A percentile compares a stretch with the other conserved stretches of the same genome.
Conservation (phyloP, 2,113 vertebrate species). For the Takifugu flavidus region DNA sequence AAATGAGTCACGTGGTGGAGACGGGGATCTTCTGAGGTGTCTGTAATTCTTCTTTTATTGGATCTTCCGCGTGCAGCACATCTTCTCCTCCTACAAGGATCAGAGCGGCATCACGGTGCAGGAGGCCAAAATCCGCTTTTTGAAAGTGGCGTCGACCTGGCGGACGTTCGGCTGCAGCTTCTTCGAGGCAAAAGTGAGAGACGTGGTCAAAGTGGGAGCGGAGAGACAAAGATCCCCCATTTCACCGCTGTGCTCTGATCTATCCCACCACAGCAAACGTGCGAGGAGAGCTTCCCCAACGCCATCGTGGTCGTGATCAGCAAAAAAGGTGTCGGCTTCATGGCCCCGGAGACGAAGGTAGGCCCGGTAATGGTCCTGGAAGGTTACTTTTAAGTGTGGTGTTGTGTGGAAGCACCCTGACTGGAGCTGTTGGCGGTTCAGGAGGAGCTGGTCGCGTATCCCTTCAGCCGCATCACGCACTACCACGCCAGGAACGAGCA, state of each 20-base stretch:
- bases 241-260: too few species aligned
- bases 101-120: constrained; percentile 79
- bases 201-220: neutral
- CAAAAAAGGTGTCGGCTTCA: constrained; percentile 85
- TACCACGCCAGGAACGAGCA: constrained; percentile 82
- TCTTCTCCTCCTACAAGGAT: constrained; percentile 78
- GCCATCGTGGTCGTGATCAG: constrained; percentile 83
- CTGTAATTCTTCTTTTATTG: neutral
- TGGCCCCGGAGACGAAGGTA: constrained; percentile 88
- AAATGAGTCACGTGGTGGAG: neutral
- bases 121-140: constrained; percentile 87
- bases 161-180: constrained; percentile 92
- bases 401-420: neutral
- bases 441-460: constrained; percentile 81
- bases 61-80: constrained; percentile 60
- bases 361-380: neutral
- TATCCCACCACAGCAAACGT: constrained; percentile 82
- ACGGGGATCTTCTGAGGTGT: neutral
- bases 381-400: neutral
- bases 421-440: constrained; percentile 48
- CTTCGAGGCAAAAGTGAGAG: constrained; percentile 89
- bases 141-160: constrained; percentile 81
- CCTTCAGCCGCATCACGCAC: constrained; percentile 85
- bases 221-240: too few species aligned
- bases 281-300: constrained; percentile 81